Conservation (phyloP, 2,888 invertebrate genomes). For the Spodoptera exigua region DNA sequence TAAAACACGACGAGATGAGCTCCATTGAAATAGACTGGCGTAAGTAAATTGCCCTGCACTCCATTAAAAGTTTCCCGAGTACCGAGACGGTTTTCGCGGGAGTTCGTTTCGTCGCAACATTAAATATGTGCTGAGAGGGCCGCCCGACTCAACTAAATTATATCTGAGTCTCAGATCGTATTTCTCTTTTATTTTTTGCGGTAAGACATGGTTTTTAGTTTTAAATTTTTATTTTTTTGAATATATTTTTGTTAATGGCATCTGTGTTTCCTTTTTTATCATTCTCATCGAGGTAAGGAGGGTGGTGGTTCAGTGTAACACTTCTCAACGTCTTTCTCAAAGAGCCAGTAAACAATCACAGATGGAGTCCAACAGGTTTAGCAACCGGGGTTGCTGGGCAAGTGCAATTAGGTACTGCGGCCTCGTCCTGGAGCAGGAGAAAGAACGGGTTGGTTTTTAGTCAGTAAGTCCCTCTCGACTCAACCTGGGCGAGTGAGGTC, state of each 20-base stretch:
- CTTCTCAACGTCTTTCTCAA: no score
- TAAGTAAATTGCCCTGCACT: slow-evolving; percentile 70
- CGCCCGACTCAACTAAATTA: slow-evolving; percentile 44
- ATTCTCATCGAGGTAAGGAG: no score
- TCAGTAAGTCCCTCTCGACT: no score
- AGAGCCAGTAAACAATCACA: no score
- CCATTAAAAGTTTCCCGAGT: slow-evolving; percentile 78
- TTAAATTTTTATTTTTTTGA: slow-evolving; percentile 1
- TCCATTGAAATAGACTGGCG: slow-evolving; percentile 51
- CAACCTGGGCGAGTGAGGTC: no score
- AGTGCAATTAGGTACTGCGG: no score
- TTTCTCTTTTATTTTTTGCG: slow-evolving; percentile 33
- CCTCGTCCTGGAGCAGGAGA: no score
- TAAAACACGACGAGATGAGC: slow-evolving; percentile 59
- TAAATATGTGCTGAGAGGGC: slow-evolving; percentile 52
- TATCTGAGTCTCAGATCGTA: slow-evolving; percentile 27
- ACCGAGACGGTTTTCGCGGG: slow-evolving; percentile 55
- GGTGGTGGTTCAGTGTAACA: no score
- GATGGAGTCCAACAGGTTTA: no score
- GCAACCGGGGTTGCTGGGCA: no score
- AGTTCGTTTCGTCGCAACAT: slow-evolving; percentile 46
- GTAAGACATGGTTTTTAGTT: slow-evolving; percentile 27
- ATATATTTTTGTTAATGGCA: not conserved
- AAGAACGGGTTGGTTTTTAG: no score
- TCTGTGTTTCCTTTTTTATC: not conserved